phyloP scores from a whole-genome alignment of 2,797 vertebrate species.

The Oryzias dopingdopingensis region DNA sequence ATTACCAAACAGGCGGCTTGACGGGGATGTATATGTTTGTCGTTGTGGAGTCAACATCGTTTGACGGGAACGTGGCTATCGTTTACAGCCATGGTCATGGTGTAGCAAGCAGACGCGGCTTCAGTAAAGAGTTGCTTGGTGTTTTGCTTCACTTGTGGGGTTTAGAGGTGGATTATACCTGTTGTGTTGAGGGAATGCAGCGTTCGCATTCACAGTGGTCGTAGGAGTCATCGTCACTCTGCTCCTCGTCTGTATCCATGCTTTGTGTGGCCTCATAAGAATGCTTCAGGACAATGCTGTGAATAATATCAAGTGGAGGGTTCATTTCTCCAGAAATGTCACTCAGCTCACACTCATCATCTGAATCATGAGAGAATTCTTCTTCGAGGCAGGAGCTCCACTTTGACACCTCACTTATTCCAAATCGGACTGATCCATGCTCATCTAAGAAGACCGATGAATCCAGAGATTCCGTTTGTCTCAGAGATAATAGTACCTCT shows the following conservation, averaged over 20 bases:
- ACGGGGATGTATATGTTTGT: conserved; percentile 26
- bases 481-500: conserved; percentile 1
- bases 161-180: conserved; percentile 61
- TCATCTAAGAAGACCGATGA: conserved; percentile 6
- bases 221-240: conserved; percentile 55
- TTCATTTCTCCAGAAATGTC: conserved; percentile 16
- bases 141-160: neutral
- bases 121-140: neutral
- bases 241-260: conserved; percentile 69
- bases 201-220: conserved; percentile 77
- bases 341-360: conserved; percentile 9
- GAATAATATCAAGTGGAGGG: conserved; percentile 54
- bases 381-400: conserved; percentile 13
- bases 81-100: too few species aligned
- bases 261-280: conserved; percentile 34
- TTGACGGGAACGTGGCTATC: too few species aligned
- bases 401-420: conserved; percentile 33
- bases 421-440: conserved; percentile 9
- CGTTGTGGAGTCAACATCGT: conserved; percentile 1
- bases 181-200: conserved; percentile 69
- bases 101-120: neutral
- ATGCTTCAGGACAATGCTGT: conserved; percentile 50
- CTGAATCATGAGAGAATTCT: conserved; percentile 6
- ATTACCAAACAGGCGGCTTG: conserved; percentile 26
- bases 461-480: conserved; percentile 3